Evolutionary conservation across 2,797 vertebrate species (phyloP).

Genomic region (Coregonus suidteri): DNA sequence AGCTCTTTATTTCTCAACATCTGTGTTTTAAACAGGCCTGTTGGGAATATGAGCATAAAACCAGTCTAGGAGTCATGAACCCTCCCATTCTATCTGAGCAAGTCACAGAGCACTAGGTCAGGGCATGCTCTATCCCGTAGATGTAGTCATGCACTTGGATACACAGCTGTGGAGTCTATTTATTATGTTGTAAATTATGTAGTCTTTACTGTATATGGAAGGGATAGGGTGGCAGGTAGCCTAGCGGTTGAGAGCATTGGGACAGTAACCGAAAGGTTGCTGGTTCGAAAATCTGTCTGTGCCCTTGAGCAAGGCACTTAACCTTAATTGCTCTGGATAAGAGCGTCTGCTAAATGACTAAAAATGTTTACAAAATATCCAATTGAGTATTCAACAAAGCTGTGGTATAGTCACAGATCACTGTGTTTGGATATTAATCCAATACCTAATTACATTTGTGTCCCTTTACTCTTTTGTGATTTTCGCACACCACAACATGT

Average conservation of each 20-base stretch:
- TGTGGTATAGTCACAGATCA: not conserved
- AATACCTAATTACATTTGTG: not conserved
- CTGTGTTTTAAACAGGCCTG: conserved; percentile 48
- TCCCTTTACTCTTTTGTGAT: not conserved
- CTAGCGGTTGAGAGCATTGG: too few relatives aligned
- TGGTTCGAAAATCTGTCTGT: too few relatives aligned
- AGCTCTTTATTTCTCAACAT: conserved; percentile 49
- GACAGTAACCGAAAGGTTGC: too few relatives aligned
- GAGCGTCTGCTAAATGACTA: too few relatives aligned
- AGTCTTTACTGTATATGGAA: not conserved
- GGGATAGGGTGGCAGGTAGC: too few relatives aligned
- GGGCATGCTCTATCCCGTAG: conserved; percentile 20
- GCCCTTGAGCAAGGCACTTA: too few relatives aligned
- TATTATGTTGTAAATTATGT: not conserved
- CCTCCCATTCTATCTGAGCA: conserved; percentile 39
- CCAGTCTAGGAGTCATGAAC: conserved; percentile 35
- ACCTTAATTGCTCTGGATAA: too few relatives aligned
- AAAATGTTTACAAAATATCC: not conserved
- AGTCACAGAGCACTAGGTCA: conserved; percentile 42
- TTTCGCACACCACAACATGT: not conserved
- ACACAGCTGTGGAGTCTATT: not conserved
- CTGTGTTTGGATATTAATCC: not conserved
- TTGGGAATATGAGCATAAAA: conserved; percentile 45
- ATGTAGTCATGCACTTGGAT: conserved; percentile 11
- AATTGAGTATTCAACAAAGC: not conserved